Evolutionary conservation across 2,797 vertebrate species (phyloP).

Genomic region (Acanthurus tractus): DNA sequence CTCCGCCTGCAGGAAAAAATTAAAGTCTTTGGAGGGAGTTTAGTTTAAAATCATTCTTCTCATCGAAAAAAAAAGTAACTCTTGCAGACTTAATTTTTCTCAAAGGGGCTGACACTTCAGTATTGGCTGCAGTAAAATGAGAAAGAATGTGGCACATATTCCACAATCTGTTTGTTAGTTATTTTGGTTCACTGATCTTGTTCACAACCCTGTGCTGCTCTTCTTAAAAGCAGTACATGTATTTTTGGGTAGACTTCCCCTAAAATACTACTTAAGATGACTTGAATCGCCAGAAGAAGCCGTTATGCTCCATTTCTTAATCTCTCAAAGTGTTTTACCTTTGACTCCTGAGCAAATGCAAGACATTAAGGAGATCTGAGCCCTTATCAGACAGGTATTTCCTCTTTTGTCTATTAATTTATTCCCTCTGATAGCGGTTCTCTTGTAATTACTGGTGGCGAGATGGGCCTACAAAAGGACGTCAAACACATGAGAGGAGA

Average conservation of each 20-base stretch:
- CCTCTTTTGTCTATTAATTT: slow-evolving; percentile 69
- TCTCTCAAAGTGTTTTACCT: slow-evolving; percentile 28
- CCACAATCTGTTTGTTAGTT: slow-evolving; percentile 1
- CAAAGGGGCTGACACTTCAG: slow-evolving; percentile 15
- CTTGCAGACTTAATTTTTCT: slow-evolving; percentile 12
- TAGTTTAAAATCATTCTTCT: slow-evolving; percentile 33
- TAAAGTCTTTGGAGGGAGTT: slow-evolving; percentile 30
- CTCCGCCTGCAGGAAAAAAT: slow-evolving; percentile 37
- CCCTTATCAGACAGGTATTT: slow-evolving; percentile 62
- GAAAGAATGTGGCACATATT: not conserved
- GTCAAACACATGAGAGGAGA: slow-evolving; percentile 61
- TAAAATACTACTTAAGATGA: slow-evolving; percentile 14
- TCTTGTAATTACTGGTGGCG: slow-evolving; percentile 70
- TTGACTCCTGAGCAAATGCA: slow-evolving; percentile 57
- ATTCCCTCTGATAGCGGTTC: slow-evolving; percentile 66
- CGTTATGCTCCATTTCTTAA: not conserved
- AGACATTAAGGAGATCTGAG: slow-evolving; percentile 57
- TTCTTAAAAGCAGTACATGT: not conserved
- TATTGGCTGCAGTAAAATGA: slow-evolving; percentile 2
- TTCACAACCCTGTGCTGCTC: not conserved
- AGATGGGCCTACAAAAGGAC: slow-evolving; percentile 53
- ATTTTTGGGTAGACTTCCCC: slow-evolving; percentile 13
- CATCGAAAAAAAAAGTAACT: slow-evolving; percentile 16
- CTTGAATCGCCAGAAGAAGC: slow-evolving; percentile 9
- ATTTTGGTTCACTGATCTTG: not conserved